These are phyloP conservation scores for Buceros bicornis DNA, from an alignment of 2,797 vertebrate species.

Conservation along the genomic window DNA sequence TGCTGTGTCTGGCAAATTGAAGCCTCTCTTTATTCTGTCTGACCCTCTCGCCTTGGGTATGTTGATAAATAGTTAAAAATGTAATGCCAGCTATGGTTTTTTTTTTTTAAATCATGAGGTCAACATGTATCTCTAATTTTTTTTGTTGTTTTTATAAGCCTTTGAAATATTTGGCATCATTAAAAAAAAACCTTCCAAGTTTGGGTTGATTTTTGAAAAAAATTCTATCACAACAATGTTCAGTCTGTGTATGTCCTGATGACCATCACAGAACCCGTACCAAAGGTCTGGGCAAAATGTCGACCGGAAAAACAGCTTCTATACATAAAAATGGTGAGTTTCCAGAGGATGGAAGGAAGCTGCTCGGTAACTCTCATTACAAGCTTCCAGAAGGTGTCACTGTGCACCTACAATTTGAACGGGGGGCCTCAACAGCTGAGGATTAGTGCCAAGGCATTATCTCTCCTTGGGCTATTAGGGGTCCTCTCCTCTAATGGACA, in stretches of 20 bases:
- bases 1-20: background rate
- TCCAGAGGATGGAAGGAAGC: background rate
- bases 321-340: background rate
- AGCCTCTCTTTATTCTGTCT: background rate
- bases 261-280: background rate
- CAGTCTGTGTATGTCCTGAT: accelerated
- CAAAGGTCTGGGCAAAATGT: background rate
- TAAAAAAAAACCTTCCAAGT: background rate
- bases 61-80: background rate
- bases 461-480: background rate
- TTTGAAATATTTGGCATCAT: background rate
- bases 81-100: background rate
- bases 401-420: constrained; percentile 13
- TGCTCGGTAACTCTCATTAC: background rate
- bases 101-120: background rate
- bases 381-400: constrained; percentile 72
- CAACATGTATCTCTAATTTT: background rate
- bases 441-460: background rate
- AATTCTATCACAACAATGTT: background rate
- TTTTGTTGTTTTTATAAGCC: accelerated
- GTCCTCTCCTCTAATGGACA: background rate
- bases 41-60: background rate
- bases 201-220: background rate
- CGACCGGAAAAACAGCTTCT: background rate
- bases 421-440: background rate